These are phyloP conservation scores for Rhinichthys osculus DNA, from an alignment of 2,797 vertebrate genomes.

Conservation along the genomic window DNA sequence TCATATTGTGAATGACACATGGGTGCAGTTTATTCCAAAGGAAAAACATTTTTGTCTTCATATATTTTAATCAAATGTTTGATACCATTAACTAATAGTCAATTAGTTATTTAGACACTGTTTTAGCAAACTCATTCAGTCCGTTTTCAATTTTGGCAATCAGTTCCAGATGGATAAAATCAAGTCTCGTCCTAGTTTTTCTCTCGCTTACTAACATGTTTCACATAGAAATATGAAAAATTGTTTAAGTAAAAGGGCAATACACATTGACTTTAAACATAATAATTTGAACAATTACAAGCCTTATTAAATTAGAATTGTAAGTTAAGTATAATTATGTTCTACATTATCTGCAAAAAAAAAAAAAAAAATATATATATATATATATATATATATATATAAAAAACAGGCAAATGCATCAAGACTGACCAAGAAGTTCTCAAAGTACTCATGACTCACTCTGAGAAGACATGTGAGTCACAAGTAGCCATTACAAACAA, in stretches of 20 bases:
- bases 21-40: not conserved
- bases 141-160: not conserved
- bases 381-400: not conserved
- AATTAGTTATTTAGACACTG: not conserved
- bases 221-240: not conserved
- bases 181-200: not conserved
- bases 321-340: not conserved
- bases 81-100: not conserved
- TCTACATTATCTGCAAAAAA: not conserved
- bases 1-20: not conserved
- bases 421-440: conserved; percentile 1
- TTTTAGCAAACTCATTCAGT: not conserved
- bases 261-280: not conserved
- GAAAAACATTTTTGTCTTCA: not conserved
- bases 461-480: conserved; percentile 24
- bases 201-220: not conserved
- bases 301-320: no score
- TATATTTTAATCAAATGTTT: not conserved
- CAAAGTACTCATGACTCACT: conserved; percentile 12
- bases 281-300: no score
- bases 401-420: conserved; percentile 4
- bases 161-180: not conserved
- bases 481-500: conserved; percentile 30
- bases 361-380: not conserved
- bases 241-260: not conserved